A percentile compares a stretch with the other conserved stretches of the same genome.
phyloP scores from a whole-genome alignment of 2,888 invertebrate genomes.

The Tetramorium bicarinatum region DNA sequence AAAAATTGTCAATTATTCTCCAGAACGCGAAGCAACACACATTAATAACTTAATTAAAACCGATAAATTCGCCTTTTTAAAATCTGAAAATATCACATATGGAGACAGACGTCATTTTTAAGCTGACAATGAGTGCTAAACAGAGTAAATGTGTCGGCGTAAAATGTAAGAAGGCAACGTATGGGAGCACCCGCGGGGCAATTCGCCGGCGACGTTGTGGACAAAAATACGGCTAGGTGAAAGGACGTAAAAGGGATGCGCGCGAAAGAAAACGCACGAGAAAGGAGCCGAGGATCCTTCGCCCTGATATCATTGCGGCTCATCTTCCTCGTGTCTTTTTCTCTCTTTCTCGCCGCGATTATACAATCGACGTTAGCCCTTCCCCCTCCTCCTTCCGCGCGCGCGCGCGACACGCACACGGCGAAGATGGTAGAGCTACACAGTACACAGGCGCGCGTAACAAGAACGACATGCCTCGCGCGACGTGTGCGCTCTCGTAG shows the following conservation, averaged over 20 bases:
- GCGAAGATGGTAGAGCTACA: conserved; percentile 11
- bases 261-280: conserved; percentile 60
- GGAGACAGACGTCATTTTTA: not conserved
- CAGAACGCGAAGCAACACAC: not conserved
- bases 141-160: not conserved
- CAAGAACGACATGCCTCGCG: conserved; percentile 59
- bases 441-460: conserved; percentile 42
- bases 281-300: conserved; percentile 70
- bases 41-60: not conserved
- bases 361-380: conserved; percentile 77
- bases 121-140: not conserved
- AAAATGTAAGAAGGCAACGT: conserved; percentile 25
- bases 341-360: conserved; percentile 71
- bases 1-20: conserved; percentile 14
- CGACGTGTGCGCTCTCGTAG: conserved; percentile 73
- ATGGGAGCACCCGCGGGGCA: not conserved
- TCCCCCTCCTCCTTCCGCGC: not conserved
- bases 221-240: conserved; percentile 45
- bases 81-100: not conserved
- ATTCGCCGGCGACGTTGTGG: not conserved
- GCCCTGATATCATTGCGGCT: conserved; percentile 75
- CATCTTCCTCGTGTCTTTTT: conserved; percentile 59
- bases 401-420: conserved; percentile 51
- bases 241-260: conserved; percentile 55
- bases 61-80: not conserved